Evolutionary conservation across 1,140 invertebrate genomes (phyloP).

Genomic region (Calycopis cecrops): DNA sequence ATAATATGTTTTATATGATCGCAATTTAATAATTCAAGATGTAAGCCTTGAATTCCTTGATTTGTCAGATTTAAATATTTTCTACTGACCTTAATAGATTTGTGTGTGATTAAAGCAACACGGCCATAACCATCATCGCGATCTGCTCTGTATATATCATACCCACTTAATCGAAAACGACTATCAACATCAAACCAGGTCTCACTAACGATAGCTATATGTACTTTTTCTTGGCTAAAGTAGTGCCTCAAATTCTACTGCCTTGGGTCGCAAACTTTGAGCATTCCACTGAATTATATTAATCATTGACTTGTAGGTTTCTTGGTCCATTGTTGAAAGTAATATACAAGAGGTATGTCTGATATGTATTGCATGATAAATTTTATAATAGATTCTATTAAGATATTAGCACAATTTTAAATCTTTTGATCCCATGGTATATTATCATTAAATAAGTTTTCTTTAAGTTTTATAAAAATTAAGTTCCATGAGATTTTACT

Average conservation of each 20-base stretch:
- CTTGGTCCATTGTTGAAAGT: too few species aligned
- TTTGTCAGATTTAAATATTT: not conserved
- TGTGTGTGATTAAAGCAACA: slow-evolving; percentile 15
- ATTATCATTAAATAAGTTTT: too few species aligned
- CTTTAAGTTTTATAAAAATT: too few species aligned
- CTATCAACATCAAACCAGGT: slow-evolving; percentile 2
- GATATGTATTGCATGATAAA: too few species aligned
- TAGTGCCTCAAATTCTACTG: not conserved
- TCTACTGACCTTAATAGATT: slow-evolving; percentile 8
- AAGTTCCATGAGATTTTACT: too few species aligned
- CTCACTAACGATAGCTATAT: slow-evolving; percentile 12
- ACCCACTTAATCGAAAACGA: not conserved
- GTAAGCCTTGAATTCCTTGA: slow-evolving; percentile 13
- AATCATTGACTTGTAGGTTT: too few species aligned
- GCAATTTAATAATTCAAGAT: slow-evolving; percentile 13
- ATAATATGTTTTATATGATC: slow-evolving; percentile 1
- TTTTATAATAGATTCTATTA: too few species aligned
- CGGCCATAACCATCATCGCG: slow-evolving; percentile 16
- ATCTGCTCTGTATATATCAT: slow-evolving; percentile 6
- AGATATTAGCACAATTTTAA: too few species aligned
- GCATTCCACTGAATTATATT: slow-evolving; percentile 16
- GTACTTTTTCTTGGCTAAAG: slow-evolving; percentile 1
- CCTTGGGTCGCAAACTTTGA: slow-evolving; percentile 1
- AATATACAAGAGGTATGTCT: too few species aligned
- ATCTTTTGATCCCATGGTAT: too few species aligned